Evolutionary conservation across 2,888 invertebrate genomes (phyloP).

Genomic region (Monoplex corrugatus): DNA sequence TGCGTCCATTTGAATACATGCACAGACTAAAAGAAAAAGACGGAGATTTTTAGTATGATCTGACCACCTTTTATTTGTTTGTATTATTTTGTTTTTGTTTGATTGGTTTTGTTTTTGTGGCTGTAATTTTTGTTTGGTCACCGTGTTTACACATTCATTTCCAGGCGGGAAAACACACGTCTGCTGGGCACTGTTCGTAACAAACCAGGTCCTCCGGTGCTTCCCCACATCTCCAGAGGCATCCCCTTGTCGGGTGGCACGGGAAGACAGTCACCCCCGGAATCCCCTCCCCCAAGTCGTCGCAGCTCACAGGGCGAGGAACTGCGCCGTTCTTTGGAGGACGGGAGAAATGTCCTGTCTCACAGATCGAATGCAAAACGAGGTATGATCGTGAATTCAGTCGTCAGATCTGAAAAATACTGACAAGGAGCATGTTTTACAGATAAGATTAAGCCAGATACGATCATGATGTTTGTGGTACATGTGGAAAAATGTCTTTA

Average conservation of each 20-base stretch:
- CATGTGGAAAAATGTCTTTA: too few relatives aligned
- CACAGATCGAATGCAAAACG: slow-evolving; percentile 36
- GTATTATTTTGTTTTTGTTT: not conserved
- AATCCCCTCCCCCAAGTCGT: slow-evolving; percentile 22
- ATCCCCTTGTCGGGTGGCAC: not conserved
- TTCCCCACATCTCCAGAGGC: slow-evolving; percentile 52
- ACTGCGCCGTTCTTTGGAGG: slow-evolving; percentile 52
- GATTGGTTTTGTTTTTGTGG: not conserved
- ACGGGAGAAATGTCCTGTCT: slow-evolving; percentile 47
- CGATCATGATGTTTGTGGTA: too few relatives aligned
- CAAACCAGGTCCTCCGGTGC: slow-evolving; percentile 38
- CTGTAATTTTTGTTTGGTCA: not conserved
- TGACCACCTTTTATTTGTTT: not conserved
- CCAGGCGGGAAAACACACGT: slow-evolving; percentile 52
- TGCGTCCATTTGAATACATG: too few relatives aligned
- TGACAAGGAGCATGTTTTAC: too few relatives aligned
- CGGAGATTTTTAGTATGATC: not conserved
- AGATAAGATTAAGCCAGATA: too few relatives aligned
- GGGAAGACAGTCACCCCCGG: slow-evolving; percentile 16
- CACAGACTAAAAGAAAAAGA: not conserved
- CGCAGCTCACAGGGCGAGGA: slow-evolving; percentile 35
- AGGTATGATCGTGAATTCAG: not conserved
- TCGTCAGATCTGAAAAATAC: too few relatives aligned
- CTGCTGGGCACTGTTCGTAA: slow-evolving; percentile 57
- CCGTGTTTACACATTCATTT: not conserved